A percentile compares a stretch with the other conserved stretches of the same genome.
Conservation (phyloP, 2,113 vertebrate species). For the Podiceps cristatus region DNA sequence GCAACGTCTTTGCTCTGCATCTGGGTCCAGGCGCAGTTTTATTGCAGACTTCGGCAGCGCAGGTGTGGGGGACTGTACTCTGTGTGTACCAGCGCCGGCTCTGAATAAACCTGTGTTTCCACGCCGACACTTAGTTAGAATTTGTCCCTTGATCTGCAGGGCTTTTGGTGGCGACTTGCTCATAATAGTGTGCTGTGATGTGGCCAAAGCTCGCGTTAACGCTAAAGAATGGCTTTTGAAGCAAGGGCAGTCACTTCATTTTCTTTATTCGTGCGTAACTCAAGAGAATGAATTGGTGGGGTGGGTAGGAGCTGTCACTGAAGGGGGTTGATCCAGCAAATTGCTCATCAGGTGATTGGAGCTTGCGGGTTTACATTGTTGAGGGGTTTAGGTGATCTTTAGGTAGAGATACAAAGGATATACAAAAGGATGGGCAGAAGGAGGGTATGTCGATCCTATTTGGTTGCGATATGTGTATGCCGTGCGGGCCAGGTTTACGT, state of each 20-base stretch:
- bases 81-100: neutral
- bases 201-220: neutral
- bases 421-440: neutral
- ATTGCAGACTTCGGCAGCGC: neutral
- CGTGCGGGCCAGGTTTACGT: neutral
- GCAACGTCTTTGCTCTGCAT: neutral
- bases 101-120: neutral
- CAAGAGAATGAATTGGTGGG: neutral
- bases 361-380: fast-evolving
- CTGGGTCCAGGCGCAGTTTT: fast-evolving
- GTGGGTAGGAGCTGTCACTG: neutral
- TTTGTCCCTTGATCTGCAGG: neutral
- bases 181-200: neutral
- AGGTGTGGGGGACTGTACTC: neutral
- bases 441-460: neutral
- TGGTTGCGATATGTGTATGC: neutral
- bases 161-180: neutral
- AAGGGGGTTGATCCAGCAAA: neutral
- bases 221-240: neutral
- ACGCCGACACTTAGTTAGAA: fast-evolving
- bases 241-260: neutral
- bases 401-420: neutral
- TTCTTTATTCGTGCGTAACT: neutral
- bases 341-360: no score
- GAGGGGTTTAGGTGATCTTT: neutral